A percentile compares a stretch with the other conserved stretches of the same genome.
Conservation (phyloP, 2,113 vertebrate genomes). For the Xiphophorus hellerii region DNA sequence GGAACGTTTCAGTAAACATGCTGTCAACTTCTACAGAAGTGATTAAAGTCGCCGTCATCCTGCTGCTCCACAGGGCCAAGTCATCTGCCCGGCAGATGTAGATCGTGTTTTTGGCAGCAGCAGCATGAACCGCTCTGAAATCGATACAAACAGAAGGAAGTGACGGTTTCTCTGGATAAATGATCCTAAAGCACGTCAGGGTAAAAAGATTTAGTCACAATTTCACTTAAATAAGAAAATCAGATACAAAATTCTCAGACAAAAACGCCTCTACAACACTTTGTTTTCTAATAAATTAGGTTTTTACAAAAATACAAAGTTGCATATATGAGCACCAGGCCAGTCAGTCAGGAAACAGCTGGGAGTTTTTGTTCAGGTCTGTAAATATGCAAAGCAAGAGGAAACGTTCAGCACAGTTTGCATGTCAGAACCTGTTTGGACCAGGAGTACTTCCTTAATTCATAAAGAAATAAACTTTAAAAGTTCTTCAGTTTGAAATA, state of each 20-base stretch:
- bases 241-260: slow-evolving; percentile 67
- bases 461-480: neutral
- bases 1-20: slow-evolving; percentile 1
- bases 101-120: slow-evolving; percentile 15
- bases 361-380: slow-evolving; percentile 10
- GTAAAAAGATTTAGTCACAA: slow-evolving; percentile 68
- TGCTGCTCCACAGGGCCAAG: neutral
- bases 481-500: neutral
- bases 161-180: slow-evolving; percentile 16
- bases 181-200: slow-evolving; percentile 35
- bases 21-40: slow-evolving; percentile 22
- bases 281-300: slow-evolving; percentile 74
- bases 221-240: slow-evolving; percentile 46
- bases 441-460: slow-evolving; percentile 9
- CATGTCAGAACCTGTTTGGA: slow-evolving; percentile 3
- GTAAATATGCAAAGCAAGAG: slow-evolving; percentile 24
- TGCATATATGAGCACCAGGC: slow-evolving; percentile 29
- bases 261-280: slow-evolving; percentile 59
- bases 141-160: slow-evolving; percentile 24
- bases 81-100: slow-evolving; percentile 50
- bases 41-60: slow-evolving; percentile 29
- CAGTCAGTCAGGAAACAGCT: slow-evolving; percentile 22
- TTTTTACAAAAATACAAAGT: slow-evolving; percentile 56
- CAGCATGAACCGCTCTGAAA: slow-evolving; percentile 15
- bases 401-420: slow-evolving; percentile 14